Conservation (phyloP, 1,140 invertebrate species). For the Mycetomoellerius zeteki region DNA sequence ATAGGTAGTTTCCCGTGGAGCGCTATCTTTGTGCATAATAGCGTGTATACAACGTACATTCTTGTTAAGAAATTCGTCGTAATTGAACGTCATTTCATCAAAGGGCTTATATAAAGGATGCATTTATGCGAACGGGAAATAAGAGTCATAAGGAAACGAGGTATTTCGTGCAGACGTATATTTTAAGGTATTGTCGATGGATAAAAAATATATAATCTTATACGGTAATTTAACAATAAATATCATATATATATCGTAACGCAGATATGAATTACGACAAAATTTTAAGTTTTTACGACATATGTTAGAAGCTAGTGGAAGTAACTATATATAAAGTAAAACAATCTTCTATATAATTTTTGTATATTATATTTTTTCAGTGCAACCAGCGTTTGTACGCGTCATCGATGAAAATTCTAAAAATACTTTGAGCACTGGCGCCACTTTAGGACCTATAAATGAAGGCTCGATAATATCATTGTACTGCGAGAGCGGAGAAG, state of each 20-base stretch:
- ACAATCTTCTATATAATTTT: not conserved
- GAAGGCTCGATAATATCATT: conserved; percentile 90
- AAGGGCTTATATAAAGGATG: conserved; percentile 11
- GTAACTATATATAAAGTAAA: not conserved
- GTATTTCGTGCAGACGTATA: not conserved
- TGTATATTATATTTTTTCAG: conserved; percentile 85
- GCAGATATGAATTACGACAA: not conserved
- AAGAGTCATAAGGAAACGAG: not conserved
- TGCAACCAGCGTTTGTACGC: conserved; percentile 90
- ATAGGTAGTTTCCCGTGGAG: not conserved
- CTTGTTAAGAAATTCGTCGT: conserved; percentile 39
- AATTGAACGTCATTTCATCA: conserved; percentile 42
- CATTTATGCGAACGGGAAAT: conserved; percentile 16
- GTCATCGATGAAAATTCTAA: conserved; percentile 88
- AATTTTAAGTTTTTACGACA: not conserved
- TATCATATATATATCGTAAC: not conserved
- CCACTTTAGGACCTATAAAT: conserved; percentile 90
- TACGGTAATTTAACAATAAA: not conserved
- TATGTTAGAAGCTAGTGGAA: not conserved
- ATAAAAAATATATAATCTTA: not conserved
- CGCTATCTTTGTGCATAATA: conserved; percentile 19
- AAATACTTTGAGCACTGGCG: conserved; percentile 87
- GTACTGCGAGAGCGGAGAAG: conserved; percentile 91
- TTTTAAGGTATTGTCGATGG: not conserved
- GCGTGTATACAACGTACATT: conserved; percentile 8